phyloP scores from a whole-genome alignment of 2,888 invertebrate genomes.

The Sarcophaga variegata region DNA sequence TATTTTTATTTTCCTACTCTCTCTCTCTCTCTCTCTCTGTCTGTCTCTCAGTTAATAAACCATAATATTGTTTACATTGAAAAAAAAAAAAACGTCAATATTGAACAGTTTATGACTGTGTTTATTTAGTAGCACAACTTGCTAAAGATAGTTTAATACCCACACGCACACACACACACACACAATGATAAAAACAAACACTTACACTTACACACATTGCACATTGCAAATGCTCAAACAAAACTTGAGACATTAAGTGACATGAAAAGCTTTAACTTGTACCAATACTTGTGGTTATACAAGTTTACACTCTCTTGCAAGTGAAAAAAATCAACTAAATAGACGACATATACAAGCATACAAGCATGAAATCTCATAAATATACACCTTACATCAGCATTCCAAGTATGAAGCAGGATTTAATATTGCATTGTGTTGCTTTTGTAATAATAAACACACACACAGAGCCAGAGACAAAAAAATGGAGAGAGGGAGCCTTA shows the following conservation, averaged over 20 bases:
- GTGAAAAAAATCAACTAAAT: too few relatives aligned
- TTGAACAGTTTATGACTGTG: constrained; percentile 37
- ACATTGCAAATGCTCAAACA: not conserved
- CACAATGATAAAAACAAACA: constrained; percentile 2
- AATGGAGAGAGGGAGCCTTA: not conserved
- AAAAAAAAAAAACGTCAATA: constrained; percentile 27
- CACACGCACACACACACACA: not conserved
- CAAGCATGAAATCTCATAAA: too few relatives aligned
- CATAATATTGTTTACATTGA: constrained; percentile 41
- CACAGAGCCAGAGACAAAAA: not conserved
- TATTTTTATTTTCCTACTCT: not conserved
- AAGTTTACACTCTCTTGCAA: constrained; percentile 8
- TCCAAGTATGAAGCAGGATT: too few relatives aligned
- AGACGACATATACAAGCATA: too few relatives aligned
- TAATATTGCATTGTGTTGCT: too few relatives aligned
- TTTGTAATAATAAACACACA: not conserved
- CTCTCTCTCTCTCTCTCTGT: too few relatives aligned
- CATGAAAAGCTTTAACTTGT: constrained; percentile 39
- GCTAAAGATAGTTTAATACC: not conserved
- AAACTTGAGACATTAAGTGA: constrained; percentile 47
- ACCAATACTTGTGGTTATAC: constrained; percentile 14
- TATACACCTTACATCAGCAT: too few relatives aligned
- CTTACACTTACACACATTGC: constrained; percentile 1
- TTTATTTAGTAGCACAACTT: constrained; percentile 46
- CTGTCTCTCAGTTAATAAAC: constrained; percentile 23